A percentile compares a stretch with the other conserved stretches of the same genome.
Conservation (phyloP, 2,888 invertebrate species). For the Eristalinus sepulchralis region DNA sequence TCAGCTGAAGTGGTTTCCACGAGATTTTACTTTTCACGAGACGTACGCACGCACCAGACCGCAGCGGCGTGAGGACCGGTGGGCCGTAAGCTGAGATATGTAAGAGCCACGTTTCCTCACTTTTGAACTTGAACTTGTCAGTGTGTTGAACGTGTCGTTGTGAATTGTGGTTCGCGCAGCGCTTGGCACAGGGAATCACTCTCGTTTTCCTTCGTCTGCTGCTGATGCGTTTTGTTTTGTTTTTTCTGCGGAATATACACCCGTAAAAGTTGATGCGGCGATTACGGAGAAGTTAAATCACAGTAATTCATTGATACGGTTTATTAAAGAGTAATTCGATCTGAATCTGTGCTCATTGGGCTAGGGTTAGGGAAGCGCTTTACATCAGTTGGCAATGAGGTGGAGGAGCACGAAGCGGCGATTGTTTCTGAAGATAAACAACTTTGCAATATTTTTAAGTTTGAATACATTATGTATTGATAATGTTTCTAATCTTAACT, state of each 20-base stretch:
- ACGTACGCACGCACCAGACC: constrained; percentile 22
- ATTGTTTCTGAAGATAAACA: background rate
- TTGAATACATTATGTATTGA: too few relatives aligned
- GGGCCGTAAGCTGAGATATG: background rate
- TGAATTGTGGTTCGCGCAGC: background rate
- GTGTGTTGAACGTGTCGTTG: constrained; percentile 36
- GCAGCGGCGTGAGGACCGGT: background rate
- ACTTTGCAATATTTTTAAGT: background rate
- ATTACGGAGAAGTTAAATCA: constrained; percentile 42
- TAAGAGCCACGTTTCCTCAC: constrained; percentile 72
- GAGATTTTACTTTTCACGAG: constrained; percentile 62
- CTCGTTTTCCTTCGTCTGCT: constrained; percentile 18
- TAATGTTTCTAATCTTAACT: too few relatives aligned
- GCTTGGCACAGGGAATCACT: constrained; percentile 19
- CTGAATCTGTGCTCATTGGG: constrained; percentile 14
- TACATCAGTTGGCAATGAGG: background rate
- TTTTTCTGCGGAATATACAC: background rate
- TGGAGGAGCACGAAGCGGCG: background rate
- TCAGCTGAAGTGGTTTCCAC: constrained; percentile 15
- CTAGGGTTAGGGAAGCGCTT: background rate
- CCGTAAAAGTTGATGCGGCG: constrained; percentile 5
- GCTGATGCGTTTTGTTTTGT: background rate
- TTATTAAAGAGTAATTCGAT: constrained; percentile 39
- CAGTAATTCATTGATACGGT: constrained; percentile 32
- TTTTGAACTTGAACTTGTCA: constrained; percentile 73